Conservation (phyloP, 2,888 invertebrate species). For the Sthenelais limicola region DNA sequence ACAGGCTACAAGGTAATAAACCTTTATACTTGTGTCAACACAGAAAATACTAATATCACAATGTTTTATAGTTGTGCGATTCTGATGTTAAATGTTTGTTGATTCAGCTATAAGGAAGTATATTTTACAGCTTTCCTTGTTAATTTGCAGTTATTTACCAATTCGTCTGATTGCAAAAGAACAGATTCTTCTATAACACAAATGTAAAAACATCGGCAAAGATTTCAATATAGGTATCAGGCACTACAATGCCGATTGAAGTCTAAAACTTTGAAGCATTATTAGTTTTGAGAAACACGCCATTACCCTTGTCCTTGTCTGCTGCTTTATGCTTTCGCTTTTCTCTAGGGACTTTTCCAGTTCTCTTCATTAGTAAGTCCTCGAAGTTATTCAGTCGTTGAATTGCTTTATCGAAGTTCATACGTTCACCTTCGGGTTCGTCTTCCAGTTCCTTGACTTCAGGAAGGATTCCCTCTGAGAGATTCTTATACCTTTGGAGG, state of each 20-base stretch:
- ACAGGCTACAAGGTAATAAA: neutral
- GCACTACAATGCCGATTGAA: too few species aligned
- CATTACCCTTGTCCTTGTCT: neutral
- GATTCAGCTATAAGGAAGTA: neutral
- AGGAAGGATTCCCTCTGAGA: conserved; percentile 31
- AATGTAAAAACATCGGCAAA: too few species aligned
- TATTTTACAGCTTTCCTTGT: too few species aligned
- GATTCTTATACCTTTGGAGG: conserved; percentile 20
- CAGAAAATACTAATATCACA: neutral
- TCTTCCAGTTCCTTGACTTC: conserved; percentile 12
- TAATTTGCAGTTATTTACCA: too few species aligned
- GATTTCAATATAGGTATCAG: too few species aligned
- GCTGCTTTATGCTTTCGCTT: neutral
- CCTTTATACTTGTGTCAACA: too few species aligned
- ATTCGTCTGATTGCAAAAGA: too few species aligned
- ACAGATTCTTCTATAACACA: too few species aligned
- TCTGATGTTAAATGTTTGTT: neutral
- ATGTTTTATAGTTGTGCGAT: neutral
- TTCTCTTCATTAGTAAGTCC: conserved; percentile 15
- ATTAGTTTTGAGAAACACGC: too few species aligned
- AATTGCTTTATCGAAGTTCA: conserved; percentile 12
- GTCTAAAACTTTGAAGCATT: too few species aligned
- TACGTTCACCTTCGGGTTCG: neutral
- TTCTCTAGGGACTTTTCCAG: neutral
- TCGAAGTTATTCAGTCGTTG: conserved; percentile 37